A percentile compares a stretch with the other conserved stretches of the same genome.
These are phyloP conservation scores for Diadumene lineata DNA, from an alignment of 92 coral and sea anemone species.

Conservation along the genomic window DNA sequence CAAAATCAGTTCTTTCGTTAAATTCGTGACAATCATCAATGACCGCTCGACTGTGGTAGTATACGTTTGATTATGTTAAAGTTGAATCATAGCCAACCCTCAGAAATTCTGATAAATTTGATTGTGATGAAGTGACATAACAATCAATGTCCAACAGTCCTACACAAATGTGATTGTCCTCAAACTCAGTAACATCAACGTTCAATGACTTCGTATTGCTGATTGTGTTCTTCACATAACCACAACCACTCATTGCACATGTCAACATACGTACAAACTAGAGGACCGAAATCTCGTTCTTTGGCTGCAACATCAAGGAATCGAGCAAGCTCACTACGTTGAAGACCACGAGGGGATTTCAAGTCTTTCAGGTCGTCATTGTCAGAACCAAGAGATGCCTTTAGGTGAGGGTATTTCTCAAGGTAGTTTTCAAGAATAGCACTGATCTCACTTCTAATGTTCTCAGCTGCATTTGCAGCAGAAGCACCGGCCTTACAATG, in stretches of 20 bases:
- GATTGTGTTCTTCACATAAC: conserved; percentile 37
- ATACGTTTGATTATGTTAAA: too few relatives aligned
- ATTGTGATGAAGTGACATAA: too few relatives aligned
- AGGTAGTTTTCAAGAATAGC: conserved; percentile 18
- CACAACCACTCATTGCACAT: conserved; percentile 36
- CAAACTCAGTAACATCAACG: too few relatives aligned
- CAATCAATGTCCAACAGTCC: too few relatives aligned
- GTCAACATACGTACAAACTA: conserved; percentile 39
- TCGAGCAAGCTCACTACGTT: conserved; percentile 33
- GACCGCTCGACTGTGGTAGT: too few relatives aligned
- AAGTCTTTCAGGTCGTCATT: conserved; percentile 28
- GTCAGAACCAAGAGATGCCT: conserved; percentile 2
- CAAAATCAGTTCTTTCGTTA: too few relatives aligned
- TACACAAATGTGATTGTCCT: too few relatives aligned
- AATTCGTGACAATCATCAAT: too few relatives aligned
- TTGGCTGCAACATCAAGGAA: conserved; percentile 39
- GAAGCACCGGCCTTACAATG: conserved; percentile 24
- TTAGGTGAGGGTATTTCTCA: conserved; percentile 28
- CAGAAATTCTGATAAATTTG: too few relatives aligned
- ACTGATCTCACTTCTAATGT: conserved; percentile 4
- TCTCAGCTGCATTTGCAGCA: neutral
- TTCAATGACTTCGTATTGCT: conserved; percentile 10
- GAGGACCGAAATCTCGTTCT: conserved; percentile 35
- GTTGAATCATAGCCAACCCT: too few relatives aligned
- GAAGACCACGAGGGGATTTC: conserved; percentile 18